Percentiles rank a stretch among this genome's conserved stretches.
phyloP scores from a whole-genome alignment of 2,888 invertebrate genomes.

The Hirtodrosophila alboralis region DNA sequence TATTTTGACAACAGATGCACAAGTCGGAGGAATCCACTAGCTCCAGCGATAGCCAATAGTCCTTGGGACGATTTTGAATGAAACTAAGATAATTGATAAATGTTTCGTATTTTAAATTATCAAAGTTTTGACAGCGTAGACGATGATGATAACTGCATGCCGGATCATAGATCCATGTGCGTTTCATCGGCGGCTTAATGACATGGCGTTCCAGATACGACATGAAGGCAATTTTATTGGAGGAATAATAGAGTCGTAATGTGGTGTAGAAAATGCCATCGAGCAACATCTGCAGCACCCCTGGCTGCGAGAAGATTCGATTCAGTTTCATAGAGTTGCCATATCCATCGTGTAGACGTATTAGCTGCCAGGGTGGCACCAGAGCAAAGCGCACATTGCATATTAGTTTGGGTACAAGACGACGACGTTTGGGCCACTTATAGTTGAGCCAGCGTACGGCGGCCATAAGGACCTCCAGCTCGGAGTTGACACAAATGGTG shows the following conservation, averaged over 20 bases:
- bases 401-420: slow-evolving; percentile 86
- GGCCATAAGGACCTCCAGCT: slow-evolving; percentile 48
- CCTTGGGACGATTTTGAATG: slow-evolving; percentile 71
- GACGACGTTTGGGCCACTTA: slow-evolving; percentile 84
- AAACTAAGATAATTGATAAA: slow-evolving; percentile 79
- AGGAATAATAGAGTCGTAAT: slow-evolving; percentile 89
- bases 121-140: slow-evolving; percentile 71
- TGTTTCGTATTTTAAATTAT: slow-evolving; percentile 71
- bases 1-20: slow-evolving; percentile 28
- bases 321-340: slow-evolving; percentile 89
- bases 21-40: slow-evolving; percentile 10
- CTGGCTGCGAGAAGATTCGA: slow-evolving; percentile 88
- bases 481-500: slow-evolving; percentile 39
- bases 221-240: slow-evolving; percentile 89
- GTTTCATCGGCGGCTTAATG: slow-evolving; percentile 88
- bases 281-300: slow-evolving; percentile 91
- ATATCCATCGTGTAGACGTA: slow-evolving; percentile 89
- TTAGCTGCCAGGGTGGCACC: slow-evolving; percentile 91
- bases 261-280: slow-evolving; percentile 92
- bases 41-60: slow-evolving; percentile 78
- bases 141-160: slow-evolving; percentile 81
- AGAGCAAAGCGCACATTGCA: slow-evolving; percentile 92
- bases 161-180: slow-evolving; percentile 89
- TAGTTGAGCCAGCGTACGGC: slow-evolving; percentile 52
- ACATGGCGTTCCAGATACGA: slow-evolving; percentile 88